Evolutionary conservation across 2,797 vertebrate genomes (phyloP).

Genomic region (Microctenopoma lineatum): DNA sequence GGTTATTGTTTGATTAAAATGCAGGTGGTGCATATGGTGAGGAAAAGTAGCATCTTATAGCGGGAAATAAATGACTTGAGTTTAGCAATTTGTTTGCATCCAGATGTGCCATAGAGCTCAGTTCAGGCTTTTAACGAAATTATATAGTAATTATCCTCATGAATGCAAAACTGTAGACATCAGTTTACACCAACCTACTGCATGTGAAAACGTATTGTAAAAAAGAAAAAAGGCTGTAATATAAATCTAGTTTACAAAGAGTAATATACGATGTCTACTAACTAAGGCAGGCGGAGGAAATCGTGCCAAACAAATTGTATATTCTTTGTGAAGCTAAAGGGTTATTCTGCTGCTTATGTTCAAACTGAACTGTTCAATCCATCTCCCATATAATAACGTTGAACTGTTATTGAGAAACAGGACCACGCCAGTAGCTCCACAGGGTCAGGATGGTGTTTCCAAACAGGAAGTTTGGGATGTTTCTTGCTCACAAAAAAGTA

Average conservation of each 20-base stretch:
- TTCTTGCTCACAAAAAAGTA: constrained; percentile 1
- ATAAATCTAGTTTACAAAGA: not conserved
- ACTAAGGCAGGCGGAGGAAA: constrained; percentile 6
- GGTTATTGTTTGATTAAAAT: constrained; percentile 64
- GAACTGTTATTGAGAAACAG: constrained; percentile 33
- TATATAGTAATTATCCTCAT: constrained; percentile 59
- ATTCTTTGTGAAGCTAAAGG: constrained; percentile 28
- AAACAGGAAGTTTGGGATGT: constrained; percentile 63
- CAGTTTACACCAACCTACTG: constrained; percentile 30
- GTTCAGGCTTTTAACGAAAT: constrained; percentile 62
- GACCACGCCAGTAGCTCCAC: constrained; percentile 10
- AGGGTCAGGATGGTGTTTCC: constrained; percentile 38
- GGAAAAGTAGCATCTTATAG: constrained; percentile 47
- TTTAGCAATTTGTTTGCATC: constrained; percentile 60
- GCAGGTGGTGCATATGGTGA: constrained; percentile 58
- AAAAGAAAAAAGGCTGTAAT: constrained; percentile 11
- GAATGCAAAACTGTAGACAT: constrained; percentile 44
- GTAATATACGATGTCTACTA: not conserved
- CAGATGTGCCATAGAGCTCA: constrained; percentile 56
- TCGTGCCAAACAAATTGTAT: not conserved
- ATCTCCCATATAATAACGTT: constrained; percentile 30
- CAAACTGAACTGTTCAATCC: constrained; percentile 23
- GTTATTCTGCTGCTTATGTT: constrained; percentile 35
- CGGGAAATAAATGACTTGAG: constrained; percentile 29
- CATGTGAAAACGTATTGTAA: not conserved